Base-by-base conservation (phyloP, 37 sponge, comb jelly and placozoan species). In the Sycon ciliatum region DNA sequence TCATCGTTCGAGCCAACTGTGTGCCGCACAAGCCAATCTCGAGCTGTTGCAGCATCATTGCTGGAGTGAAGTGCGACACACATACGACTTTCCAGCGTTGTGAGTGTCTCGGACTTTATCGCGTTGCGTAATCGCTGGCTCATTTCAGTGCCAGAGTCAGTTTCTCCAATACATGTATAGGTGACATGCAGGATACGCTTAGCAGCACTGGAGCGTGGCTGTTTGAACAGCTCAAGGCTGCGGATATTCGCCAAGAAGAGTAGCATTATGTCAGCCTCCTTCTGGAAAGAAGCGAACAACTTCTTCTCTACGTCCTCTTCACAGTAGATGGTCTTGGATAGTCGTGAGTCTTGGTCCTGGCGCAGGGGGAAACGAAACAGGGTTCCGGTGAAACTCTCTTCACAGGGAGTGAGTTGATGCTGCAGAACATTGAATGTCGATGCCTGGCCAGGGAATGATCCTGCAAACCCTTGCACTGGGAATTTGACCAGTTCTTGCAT, bases 291-390 rank as follows among this genome's bases (percentile, higher is more conserved):
- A 4, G 20, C 35, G 54, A 57, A 87, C 20, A 82, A 76, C 5
- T 62, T 56, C 30, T 56, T 54, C 7, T 26, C 18, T 6, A 79
- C 77, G 54, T 68, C 69, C 3, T 80, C 77, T 34, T 58, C 32
- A n/a, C n/a, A n/a, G 16, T 28, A 24, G 26, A 60, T 60, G 11
- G 24, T 60, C 16, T 60, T 7, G 7, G 63, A 28, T 22, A 22
- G 22, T 30, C 22, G 32, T 28, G 63, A 60, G 13, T 18, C 16
- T 9, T 7, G 57, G 1, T 34, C 68, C 28, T 72, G 52, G 23
- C 87, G 76, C 4, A 87, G 57, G n/a, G 87, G 87, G 65, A 87
- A 87, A 18, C 87, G 79, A 55, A 87, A 87, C 34, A 87, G 52
- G 40, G 87, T 83, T 40, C 71, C 83, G 37, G 74, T 23, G 73